Evolutionary conservation across 2,113 vertebrate species (phyloP), one percentile per base, ranked within the genome.

Genomic region (Procavia capensis): DNA sequence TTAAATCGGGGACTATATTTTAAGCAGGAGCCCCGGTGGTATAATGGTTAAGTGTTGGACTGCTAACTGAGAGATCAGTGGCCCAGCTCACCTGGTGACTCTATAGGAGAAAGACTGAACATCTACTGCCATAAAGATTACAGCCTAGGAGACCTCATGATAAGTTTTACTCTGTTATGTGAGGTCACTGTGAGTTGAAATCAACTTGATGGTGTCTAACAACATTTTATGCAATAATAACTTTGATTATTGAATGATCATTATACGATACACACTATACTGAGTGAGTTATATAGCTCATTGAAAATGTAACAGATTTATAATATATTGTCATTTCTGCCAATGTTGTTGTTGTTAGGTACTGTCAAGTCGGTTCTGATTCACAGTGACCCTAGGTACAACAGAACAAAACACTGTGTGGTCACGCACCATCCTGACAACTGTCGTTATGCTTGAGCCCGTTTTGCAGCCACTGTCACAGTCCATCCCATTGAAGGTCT

Each of bases 1-100:
- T 93, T 94, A 66, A 93, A 91, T 97, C 97, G 97, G 81, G 68
- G 57, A 4, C 64, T 81, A 59, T 9, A 59, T 91, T 90, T 83
- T 72, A 17, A 95, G 22, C 20, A 39, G 8, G 20, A 72, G 36
- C 36, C 36, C 70, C 25, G 70, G 6, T 72, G 36, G 19, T 36
- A 39, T 19, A 72, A 39, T 72, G 70, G 70, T 22, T 39, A 36
- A 72, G 36, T 19, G n/a, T 4, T 72, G 4, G 6, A 20, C 36
- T 72, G 20, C 20, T 9, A 39, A 13, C 22, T 72, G n/a, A n/a
- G 36, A n/a, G 68, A 17, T 20, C 24, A 9, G 20, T 39, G 20
- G 36, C 20, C 22, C 70, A 72, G 39, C 36, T 20, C 36, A 39
- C 70, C 36, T 22, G 24, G 36, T 4, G 9, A 4, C n/a, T 72